Evolutionary conservation across 2,113 vertebrate species (phyloP).

Genomic region (Toxostoma redivivum): DNA sequence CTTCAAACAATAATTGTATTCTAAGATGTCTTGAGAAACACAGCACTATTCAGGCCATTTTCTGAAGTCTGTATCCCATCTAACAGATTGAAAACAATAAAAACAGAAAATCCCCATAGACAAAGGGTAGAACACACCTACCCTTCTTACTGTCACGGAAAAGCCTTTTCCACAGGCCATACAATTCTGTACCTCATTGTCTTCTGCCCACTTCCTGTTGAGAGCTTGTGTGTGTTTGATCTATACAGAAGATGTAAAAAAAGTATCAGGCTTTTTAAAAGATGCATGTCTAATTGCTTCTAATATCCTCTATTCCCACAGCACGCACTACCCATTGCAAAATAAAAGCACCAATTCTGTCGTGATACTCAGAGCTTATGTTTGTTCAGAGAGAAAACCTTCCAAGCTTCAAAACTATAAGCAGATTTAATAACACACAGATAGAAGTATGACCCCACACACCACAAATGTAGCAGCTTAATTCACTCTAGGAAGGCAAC

Average conservation of each 20-base stretch:
- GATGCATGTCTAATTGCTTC: not conserved
- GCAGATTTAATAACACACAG: not conserved
- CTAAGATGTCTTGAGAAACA: not conserved
- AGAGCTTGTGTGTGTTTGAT: constrained; percentile 95
- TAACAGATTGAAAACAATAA: not conserved
- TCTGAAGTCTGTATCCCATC: not conserved
- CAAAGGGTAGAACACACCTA: constrained; percentile 55
- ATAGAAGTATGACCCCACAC: not conserved
- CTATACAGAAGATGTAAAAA: constrained; percentile 59
- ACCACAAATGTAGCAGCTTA: not conserved
- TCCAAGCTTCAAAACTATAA: not conserved
- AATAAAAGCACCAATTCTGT: not conserved
- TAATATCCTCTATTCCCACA: not conserved
- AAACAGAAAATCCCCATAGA: not conserved
- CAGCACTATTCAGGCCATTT: not conserved
- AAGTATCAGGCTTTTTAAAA: not conserved
- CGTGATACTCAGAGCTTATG: not conserved
- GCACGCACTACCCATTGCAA: not conserved
- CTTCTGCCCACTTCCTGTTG: constrained; percentile 97
- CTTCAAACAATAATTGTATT: not conserved
- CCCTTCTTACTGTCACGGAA: constrained; percentile 91
- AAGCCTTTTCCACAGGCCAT: constrained; percentile 96
- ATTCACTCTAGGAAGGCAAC: not conserved
- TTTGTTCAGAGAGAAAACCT: not conserved
- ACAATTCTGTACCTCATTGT: constrained; percentile 95